Evolutionary conservation across 2,888 invertebrate genomes (phyloP), one percentile per base, ranked within the genome.

Genomic region (Drosophila borborema): DNA sequence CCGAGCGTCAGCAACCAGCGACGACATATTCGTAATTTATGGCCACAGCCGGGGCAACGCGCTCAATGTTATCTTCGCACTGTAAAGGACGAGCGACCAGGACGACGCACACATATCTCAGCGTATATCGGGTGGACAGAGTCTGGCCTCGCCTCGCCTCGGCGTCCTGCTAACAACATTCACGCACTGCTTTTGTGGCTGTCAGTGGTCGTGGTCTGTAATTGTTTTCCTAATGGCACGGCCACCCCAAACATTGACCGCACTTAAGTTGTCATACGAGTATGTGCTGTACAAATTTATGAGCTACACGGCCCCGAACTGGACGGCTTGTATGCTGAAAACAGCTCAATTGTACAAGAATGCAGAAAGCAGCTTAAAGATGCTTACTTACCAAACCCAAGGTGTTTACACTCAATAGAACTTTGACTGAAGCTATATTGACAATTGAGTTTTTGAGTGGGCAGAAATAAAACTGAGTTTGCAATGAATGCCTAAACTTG

Each of bases 21-120:
- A 85, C 84, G 82, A 88, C 91, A 86, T 80, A 84, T 80, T 84
- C 76, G 86, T 87, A 86, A 90, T 90, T 90, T 90, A 90, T 91
- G 90, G 55, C 85, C 81, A 70, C 55, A 68, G 74, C 69, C 73
- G 65, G 74, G 64, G 51, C 51, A 82, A 74, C 64, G 73, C 72
- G 81, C 65, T 69, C 81, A 82, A 76, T 83, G 86, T 68, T 86
- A 84, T 86, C 87, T 76, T 77, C 54, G 45, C 53, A 40, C 31
- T 65, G 65, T 41, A 63, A 60, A 48, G 61, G 38, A 68, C 72
- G 59, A 59, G 28, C 49, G 4, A 12, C 36, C 36, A 12, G 12
- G 49, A 36, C 16, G 49, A 46, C 36, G 59, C 43, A 36, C 28
- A 49, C 49, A 49, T 60, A 74, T 74, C 74, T 74, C 64, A 16